phyloP scores from a whole-genome alignment of 1,140 invertebrate genomes.

The Drosophila aff. region DNA sequence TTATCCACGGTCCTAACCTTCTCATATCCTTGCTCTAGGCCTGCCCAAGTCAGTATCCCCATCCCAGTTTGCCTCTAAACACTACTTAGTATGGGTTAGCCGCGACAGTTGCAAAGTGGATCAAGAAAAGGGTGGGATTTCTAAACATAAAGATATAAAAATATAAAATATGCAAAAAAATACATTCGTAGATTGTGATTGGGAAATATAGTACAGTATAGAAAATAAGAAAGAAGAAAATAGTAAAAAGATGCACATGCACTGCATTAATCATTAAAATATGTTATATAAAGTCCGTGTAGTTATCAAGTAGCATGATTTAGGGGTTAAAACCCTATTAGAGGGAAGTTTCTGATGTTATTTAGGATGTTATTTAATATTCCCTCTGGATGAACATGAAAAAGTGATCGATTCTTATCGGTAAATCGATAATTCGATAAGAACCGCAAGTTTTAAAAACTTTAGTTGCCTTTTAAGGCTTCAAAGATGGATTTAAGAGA shows the following conservation, averaged over 20 bases:
- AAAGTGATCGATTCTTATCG: background rate
- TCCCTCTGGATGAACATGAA: background rate
- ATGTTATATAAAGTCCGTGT: background rate
- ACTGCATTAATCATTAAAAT: background rate
- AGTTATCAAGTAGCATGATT: constrained; percentile 5
- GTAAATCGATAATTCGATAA: background rate
- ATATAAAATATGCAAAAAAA: constrained; percentile 5
- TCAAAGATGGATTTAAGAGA: background rate
- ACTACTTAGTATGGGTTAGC: constrained; percentile 6
- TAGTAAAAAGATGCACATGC: background rate
- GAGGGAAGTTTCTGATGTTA: background rate
- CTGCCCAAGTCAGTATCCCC: constrained; percentile 9
- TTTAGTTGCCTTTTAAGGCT: background rate
- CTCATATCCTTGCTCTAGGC: constrained; percentile 13
- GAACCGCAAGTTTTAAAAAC: background rate
- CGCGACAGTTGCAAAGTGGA: constrained; percentile 2
- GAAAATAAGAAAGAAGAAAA: background rate
- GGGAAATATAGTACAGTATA: constrained; percentile 23
- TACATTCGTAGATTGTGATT: background rate
- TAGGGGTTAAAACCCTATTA: background rate
- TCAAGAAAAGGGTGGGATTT: background rate
- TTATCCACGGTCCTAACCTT: constrained; percentile 2
- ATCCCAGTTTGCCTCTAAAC: constrained; percentile 3
- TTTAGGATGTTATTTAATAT: background rate
- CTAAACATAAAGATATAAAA: background rate